Conservation (phyloP, 2,797 vertebrate species). For the Tolypeutes matacus region DNA sequence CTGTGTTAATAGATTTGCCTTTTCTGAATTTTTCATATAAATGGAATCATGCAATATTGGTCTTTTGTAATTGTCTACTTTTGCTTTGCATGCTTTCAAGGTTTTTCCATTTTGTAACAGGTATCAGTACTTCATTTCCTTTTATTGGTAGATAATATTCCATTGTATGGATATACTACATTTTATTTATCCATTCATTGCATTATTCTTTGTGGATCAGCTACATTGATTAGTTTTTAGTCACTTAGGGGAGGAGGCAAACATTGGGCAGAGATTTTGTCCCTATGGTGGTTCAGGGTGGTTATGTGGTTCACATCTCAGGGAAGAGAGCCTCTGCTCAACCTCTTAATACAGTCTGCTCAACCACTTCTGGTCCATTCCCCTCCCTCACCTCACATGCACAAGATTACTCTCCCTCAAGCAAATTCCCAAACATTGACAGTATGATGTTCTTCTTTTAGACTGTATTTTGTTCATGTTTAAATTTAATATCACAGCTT, state of each 20-base stretch:
- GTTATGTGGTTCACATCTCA: not conserved
- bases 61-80: not conserved
- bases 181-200: not conserved
- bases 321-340: not conserved
- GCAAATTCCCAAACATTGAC: not conserved
- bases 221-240: not conserved
- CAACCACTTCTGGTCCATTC: not conserved
- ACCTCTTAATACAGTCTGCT: not conserved
- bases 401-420: not conserved
- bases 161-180: not conserved
- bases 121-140: not conserved
- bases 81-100: not conserved
- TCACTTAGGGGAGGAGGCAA: not conserved
- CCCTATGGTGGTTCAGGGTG: not conserved
- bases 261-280: not conserved
- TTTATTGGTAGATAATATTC: not conserved
- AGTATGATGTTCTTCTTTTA: not conserved
- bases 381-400: not conserved
- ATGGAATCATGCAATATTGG: not conserved
- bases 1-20: not conserved
- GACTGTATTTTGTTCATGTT: not conserved
- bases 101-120: not conserved
- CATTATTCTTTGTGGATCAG: not conserved
- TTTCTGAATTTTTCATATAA: not conserved
- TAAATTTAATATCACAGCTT: constrained; percentile 45